Evolutionary conservation across 2,113 vertebrate species (phyloP), one percentile per base, ranked within the genome.

Genomic region (Tenebrosternarchus preto): DNA sequence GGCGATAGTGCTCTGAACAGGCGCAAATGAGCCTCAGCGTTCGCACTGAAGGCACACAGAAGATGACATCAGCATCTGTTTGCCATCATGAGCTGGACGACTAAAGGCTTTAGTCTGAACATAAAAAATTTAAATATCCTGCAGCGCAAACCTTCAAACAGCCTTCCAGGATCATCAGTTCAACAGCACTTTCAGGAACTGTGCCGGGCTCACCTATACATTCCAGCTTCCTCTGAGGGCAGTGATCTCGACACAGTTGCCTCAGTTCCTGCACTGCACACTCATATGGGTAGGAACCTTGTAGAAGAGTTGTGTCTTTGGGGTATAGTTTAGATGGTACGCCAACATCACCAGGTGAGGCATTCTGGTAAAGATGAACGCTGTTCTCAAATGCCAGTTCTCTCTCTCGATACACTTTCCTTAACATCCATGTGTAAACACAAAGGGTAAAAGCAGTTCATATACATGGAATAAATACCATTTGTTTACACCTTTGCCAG

Each of bases 191-290:
- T 33, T 1, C 11, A 31, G 4, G 15, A 17, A 29, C 24, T 39
- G 8, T 29, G 8, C 8, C 33, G 33, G 3, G 20, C 92, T 88
- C 85, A 98, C 97, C 96, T 0, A 98, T 94, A 83, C 95, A 96
- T 1, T 97, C 96, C 83, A 99, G 88, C 88, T 99, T 99, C 88
- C 90, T 95, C 89, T 98, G 97, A 0, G 97, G 97, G 82, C 95
- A 96, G 68, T 84, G 89, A 88, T 95, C 94, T 78, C 92, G 90
- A 0, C 92, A 83, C 22, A 99, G 89, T 29, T 95, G 91, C 50
- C 89, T 92, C 20, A 99, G 91, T 79, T 97, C 96, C 87, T 95
- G 93, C 0, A 95, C 87, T 0, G 96, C 96, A 0, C 89, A 88
- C 1, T 92, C 87, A 0, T 98, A 99, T 0, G 96, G 94, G 8